A percentile compares a stretch with the other conserved stretches of the same genome.
These are phyloP conservation scores for Coccyzus lansbergi DNA, from an alignment of 2,797 vertebrate species.

Conservation along the genomic window DNA sequence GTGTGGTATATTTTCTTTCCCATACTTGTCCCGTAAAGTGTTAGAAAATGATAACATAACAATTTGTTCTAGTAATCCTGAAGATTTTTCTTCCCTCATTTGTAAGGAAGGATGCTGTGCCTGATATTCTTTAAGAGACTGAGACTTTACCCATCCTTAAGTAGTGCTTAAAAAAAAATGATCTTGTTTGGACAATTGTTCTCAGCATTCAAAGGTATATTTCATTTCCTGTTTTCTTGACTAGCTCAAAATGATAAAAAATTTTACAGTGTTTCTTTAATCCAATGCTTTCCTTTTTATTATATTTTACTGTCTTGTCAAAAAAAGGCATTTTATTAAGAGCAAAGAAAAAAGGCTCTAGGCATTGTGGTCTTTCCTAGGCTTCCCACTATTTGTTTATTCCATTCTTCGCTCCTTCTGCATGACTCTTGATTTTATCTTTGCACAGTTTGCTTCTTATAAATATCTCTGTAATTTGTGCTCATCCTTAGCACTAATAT, in stretches of 20 bases:
- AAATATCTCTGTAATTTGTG: neutral
- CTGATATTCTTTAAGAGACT: neutral
- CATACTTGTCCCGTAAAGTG: neutral
- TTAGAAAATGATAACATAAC: neutral
- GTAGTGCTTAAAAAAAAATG: neutral
- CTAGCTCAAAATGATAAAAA: neutral
- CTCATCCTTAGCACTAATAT: neutral
- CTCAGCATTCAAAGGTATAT: neutral
- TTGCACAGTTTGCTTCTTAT: neutral
- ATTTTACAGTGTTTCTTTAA: neutral
- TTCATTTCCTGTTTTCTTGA: neutral
- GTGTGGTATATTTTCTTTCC: neutral
- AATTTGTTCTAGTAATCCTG: neutral
- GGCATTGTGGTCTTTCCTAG: neutral
- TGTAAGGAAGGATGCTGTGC: neutral
- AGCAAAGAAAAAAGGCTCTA: neutral
- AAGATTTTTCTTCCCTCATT: neutral
- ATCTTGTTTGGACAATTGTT: neutral
- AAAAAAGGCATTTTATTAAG: neutral
- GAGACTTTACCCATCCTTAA: neutral
- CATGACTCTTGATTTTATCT: neutral
- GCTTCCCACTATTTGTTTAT: neutral
- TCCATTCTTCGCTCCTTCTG: neutral
- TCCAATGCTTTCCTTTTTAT: neutral
- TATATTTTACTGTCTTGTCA: neutral